phyloP scores from a whole-genome alignment of 2,888 invertebrate genomes.

The Podotricha telesiphe region DNA sequence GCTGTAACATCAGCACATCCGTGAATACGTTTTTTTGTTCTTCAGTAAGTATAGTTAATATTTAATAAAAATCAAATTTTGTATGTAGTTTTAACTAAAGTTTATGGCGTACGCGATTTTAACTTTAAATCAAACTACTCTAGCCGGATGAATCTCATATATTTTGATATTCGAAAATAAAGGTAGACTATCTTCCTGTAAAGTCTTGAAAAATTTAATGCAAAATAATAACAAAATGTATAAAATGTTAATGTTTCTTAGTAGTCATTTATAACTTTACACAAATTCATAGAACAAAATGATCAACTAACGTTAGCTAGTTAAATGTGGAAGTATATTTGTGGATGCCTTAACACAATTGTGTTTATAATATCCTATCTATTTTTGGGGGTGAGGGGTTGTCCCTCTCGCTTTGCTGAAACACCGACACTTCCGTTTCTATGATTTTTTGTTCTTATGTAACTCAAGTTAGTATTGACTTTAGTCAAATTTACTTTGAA shows the following conservation, averaged over 20 bases:
- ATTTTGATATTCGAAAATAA: no score
- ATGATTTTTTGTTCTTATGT: slow-evolving; percentile 15
- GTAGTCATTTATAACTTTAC: no score
- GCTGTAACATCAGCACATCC: slow-evolving; percentile 24
- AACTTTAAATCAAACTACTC: no score
- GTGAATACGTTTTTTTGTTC: not conserved
- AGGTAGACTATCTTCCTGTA: no score
- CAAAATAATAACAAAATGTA: no score
- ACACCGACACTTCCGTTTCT: not conserved
- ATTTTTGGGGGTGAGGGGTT: not conserved
- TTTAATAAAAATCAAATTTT: no score
- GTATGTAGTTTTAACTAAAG: no score
- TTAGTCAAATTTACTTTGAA: not conserved
- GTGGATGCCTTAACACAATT: not conserved
- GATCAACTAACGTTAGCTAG: not conserved
- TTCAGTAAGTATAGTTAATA: no score
- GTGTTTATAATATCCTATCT: not conserved
- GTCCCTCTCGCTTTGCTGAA: not conserved
- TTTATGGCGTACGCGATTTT: no score
- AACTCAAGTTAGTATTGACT: not conserved
- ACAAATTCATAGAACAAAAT: not conserved
- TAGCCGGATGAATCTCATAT: no score
- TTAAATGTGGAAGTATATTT: not conserved
- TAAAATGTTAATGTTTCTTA: no score
- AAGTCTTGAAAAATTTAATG: no score